A percentile compares a stretch with the other conserved stretches of the same genome.
Conservation (phyloP, 1,140 invertebrate genomes). For the Cydia strobilella region DNA sequence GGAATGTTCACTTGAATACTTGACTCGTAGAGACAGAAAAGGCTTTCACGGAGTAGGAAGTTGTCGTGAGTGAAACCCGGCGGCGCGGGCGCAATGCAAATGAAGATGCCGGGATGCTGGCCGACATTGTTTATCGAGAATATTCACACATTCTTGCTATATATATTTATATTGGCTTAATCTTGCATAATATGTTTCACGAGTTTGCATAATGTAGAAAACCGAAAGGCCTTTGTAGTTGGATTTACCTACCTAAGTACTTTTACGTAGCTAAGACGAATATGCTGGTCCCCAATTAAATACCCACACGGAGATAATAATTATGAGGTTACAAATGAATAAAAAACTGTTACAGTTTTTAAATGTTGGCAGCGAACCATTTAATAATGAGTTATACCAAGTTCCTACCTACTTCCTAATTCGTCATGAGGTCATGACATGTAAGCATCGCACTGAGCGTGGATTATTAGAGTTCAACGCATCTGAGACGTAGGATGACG, state of each 20-base stretch:
- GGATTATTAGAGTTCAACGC: conserved; percentile 34
- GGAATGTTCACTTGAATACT: background rate
- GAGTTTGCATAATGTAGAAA: background rate
- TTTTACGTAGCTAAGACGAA: background rate
- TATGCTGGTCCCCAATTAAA: background rate
- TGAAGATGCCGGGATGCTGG: conserved; percentile 36
- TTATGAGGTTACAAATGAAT: background rate
- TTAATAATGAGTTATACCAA: conserved; percentile 6
- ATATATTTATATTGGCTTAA: background rate
- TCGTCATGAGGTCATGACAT: conserved; percentile 30
- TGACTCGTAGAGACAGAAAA: conserved; percentile 2
- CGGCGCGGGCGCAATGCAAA: conserved; percentile 49
- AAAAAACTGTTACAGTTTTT: background rate
- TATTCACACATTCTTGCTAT: background rate
- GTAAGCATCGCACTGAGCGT: conserved; percentile 24
- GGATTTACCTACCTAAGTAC: too few relatives aligned
- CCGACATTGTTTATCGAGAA: conserved; percentile 26
- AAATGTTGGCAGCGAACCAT: background rate
- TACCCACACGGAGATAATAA: background rate
- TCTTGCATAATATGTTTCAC: conserved; percentile 7
- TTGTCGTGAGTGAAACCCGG: conserved; percentile 42
- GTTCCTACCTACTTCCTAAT: too few relatives aligned
- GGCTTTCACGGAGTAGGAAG: conserved; percentile 37
- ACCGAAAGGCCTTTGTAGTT: background rate
- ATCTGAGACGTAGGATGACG: conserved; percentile 35